These are phyloP conservation scores for Eunapius fragilis DNA, from an alignment of 37 sponge, comb jelly and placozoan species.

Conservation along the genomic window DNA sequence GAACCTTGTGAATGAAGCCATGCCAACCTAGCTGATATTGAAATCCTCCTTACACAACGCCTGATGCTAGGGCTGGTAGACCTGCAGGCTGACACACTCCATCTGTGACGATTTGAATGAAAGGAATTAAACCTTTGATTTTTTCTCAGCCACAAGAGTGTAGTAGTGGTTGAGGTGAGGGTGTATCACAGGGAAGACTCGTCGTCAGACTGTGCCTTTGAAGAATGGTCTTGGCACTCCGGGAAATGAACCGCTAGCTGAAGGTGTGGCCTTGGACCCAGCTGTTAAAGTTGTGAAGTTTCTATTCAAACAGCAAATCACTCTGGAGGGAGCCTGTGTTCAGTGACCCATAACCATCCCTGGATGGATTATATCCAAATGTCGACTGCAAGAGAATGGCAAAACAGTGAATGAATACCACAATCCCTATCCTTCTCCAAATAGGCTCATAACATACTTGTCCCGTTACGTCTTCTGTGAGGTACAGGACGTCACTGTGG, in stretches of 20 bases:
- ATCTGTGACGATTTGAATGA: not conserved
- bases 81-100: not conserved
- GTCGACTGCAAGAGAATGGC: constrained; percentile 26
- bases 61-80: not conserved
- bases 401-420: not conserved
- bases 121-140: not conserved
- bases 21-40: constrained; percentile 39
- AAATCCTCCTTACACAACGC: not conserved
- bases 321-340: constrained; percentile 76
- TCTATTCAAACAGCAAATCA: constrained; percentile 80
- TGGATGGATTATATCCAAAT: constrained; percentile 52
- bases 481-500: constrained; percentile 39
- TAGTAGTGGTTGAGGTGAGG: not conserved
- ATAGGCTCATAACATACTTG: not conserved
- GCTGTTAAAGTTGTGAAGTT: constrained; percentile 20
- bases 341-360: constrained; percentile 58
- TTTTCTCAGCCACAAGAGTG: not conserved
- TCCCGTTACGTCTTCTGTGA: constrained; percentile 37
- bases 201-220: not conserved
- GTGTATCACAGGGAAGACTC: not conserved
- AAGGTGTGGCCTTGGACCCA: not conserved
- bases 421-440: not conserved
- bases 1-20: constrained; percentile 64
- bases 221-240: not conserved
- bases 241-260: not conserved